Evolutionary conservation across 2,888 invertebrate species (phyloP).

Genomic region (Caenorhabditis macrosperma): DNA sequence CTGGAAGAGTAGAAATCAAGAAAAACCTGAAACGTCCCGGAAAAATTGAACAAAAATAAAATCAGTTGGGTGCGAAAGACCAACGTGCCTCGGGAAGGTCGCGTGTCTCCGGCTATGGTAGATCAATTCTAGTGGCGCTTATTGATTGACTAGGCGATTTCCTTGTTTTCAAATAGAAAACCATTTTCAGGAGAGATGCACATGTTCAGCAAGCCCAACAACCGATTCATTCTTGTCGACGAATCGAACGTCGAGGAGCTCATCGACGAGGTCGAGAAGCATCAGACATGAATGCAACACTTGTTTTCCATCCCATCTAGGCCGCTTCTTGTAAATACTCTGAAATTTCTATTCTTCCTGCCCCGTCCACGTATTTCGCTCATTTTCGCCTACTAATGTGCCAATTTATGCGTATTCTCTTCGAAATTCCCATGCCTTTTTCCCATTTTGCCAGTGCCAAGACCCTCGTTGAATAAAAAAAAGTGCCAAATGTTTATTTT

Average conservation of each 20-base stretch:
- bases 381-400: not conserved
- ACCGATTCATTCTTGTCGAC: constrained; percentile 88
- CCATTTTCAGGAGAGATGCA: constrained; percentile 86
- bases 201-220: constrained; percentile 86
- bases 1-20: too few species aligned
- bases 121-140: too few species aligned
- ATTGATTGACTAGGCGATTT: too few species aligned
- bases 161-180: too few species aligned
- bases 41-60: too few species aligned
- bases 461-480: not conserved
- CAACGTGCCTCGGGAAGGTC: too few species aligned
- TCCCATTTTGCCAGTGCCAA: constrained; percentile 3
- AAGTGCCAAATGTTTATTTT: not conserved
- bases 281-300: constrained; percentile 16
- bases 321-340: not conserved
- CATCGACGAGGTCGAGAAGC: constrained; percentile 84
- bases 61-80: too few species aligned
- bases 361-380: not conserved
- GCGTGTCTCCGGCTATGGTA: too few species aligned
- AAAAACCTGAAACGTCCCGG: too few species aligned
- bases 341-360: constrained; percentile 4
- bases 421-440: not conserved
- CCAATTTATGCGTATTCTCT: not conserved
- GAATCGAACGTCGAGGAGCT: constrained; percentile 88
- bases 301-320: constrained; percentile 1